Evolutionary conservation across 2,888 invertebrate genomes (phyloP).

Genomic region (Melipona beecheii): DNA sequence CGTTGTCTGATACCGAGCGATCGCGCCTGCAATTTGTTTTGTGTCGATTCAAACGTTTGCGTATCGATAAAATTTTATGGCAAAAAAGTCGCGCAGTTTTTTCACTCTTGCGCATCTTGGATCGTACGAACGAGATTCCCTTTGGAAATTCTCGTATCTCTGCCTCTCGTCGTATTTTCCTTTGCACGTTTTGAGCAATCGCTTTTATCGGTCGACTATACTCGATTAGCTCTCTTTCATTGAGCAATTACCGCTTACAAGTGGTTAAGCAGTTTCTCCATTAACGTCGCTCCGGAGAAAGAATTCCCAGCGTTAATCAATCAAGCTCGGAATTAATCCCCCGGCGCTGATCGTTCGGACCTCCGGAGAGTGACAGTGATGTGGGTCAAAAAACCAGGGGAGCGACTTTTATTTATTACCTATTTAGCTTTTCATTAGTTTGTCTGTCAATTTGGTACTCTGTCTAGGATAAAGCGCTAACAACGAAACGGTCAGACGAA

Average conservation of each 20-base stretch:
- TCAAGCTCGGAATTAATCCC: slow-evolving; percentile 4
- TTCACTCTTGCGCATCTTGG: no score
- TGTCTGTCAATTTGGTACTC: no score
- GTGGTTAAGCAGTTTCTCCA: background rate
- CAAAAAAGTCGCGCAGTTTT: no score
- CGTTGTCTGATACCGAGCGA: no score
- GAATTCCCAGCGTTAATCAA: background rate
- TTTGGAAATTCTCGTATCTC: no score
- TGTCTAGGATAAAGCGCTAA: no score
- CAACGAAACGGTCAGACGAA: background rate
- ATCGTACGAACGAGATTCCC: no score
- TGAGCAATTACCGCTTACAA: background rate
- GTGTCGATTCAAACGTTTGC: no score
- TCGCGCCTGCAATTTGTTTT: no score
- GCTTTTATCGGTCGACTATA: background rate
- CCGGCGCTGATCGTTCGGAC: background rate
- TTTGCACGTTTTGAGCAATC: background rate
- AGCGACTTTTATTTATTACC: background rate
- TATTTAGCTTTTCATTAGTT: no score
- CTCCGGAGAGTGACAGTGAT: background rate
- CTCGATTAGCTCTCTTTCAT: no score
- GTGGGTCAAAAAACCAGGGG: background rate
- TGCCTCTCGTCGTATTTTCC: background rate
- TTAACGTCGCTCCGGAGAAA: background rate
- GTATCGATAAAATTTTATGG: no score